A percentile compares a stretch with the other conserved stretches of the same genome.
These are phyloP conservation scores for Dinoponera quadriceps DNA, from an alignment of 1,140 invertebrate species.

Conservation along the genomic window DNA sequence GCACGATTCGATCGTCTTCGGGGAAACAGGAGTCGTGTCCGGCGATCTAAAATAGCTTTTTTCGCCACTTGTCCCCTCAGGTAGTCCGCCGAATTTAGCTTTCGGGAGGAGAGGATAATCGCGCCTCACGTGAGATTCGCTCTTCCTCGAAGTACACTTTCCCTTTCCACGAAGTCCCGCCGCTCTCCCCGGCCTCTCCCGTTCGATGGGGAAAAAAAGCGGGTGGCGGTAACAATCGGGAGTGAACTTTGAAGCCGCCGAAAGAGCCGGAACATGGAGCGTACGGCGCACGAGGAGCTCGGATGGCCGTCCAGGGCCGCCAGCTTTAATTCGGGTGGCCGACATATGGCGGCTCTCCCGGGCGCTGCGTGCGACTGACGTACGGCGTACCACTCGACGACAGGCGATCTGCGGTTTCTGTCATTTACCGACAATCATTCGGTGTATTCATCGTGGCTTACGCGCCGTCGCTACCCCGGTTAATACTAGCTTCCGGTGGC, in stretches of 20 bases:
- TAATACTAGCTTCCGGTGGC: conserved; percentile 70
- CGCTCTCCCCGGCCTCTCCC: neutral
- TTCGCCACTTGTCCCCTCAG: too few species aligned
- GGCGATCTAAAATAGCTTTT: too few species aligned
- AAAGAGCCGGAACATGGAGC: conserved; percentile 19
- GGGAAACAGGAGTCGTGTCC: too few species aligned
- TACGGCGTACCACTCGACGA: conserved; percentile 62
- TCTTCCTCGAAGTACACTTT: neutral
- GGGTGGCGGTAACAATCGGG: conserved; percentile 5
- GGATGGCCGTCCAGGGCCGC: conserved; percentile 1
- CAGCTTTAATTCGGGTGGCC: conserved; percentile 46
- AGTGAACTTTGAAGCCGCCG: conserved; percentile 28
- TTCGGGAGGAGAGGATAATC: too few species aligned
- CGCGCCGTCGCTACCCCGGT: conserved; percentile 52
- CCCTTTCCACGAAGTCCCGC: neutral
- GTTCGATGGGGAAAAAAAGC: conserved; percentile 27
- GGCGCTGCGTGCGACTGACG: conserved; percentile 62
- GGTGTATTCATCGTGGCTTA: conserved; percentile 59
- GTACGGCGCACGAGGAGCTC: conserved; percentile 2
- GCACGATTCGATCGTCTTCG: too few species aligned
- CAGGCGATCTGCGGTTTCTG: conserved; percentile 79
- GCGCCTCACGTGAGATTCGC: too few species aligned
- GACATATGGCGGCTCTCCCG: conserved; percentile 69
- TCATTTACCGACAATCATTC: conserved; percentile 76
- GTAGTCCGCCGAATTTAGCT: too few species aligned